Conservation (phyloP, 2,888 invertebrate species). For the Pollenia angustigena region DNA sequence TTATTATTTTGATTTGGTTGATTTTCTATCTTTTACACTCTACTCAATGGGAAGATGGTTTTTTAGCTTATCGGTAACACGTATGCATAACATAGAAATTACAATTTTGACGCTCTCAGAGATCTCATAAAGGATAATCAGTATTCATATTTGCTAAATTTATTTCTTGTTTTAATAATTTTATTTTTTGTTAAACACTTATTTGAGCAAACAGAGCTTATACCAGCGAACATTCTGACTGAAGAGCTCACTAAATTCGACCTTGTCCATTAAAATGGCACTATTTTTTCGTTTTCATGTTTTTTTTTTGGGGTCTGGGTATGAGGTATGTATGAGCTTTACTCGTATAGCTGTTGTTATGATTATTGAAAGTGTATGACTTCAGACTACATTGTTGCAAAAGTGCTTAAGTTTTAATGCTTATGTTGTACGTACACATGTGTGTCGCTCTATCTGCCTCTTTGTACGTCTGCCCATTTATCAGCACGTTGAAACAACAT, state of each 20-base stretch:
- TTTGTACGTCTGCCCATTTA: background rate
- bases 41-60: background rate
- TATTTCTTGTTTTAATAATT: no score
- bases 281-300: slow-evolving; percentile 9
- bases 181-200: no score
- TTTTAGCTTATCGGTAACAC: background rate
- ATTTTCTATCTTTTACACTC: slow-evolving; percentile 4
- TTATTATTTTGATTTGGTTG: slow-evolving; percentile 11
- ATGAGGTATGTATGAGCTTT: slow-evolving; percentile 21
- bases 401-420: slow-evolving; percentile 53
- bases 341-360: slow-evolving; percentile 34
- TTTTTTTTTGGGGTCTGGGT: background rate
- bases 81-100: background rate
- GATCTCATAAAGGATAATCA: no score
- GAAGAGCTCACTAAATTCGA: background rate
- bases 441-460: background rate
- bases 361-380: slow-evolving; percentile 55
- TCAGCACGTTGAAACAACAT: slow-evolving; percentile 22
- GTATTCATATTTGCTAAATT: no score
- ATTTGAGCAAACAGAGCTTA: no score
- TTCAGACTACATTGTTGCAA: slow-evolving; percentile 72
- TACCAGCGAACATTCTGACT: no score
- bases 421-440: slow-evolving; percentile 9
- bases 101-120: background rate
- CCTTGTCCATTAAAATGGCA: background rate